Conservation (phyloP, 2,113 vertebrate species). For the Tachysurus fulvidraco region DNA sequence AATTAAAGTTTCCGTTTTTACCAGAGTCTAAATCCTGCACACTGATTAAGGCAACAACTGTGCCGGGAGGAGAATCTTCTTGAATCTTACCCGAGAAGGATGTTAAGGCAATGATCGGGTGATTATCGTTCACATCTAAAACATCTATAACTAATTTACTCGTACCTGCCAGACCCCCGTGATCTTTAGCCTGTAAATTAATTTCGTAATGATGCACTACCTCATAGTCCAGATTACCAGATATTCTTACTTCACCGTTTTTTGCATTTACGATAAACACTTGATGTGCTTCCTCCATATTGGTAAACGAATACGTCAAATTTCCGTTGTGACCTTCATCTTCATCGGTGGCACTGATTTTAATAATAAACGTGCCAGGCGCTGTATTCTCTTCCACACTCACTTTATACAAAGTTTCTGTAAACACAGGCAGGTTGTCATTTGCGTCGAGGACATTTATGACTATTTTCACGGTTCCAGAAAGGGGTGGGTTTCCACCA, state of each 20-base stretch:
- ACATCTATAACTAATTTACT: not conserved
- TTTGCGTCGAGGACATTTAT: slow-evolving; percentile 77
- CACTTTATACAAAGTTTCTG: slow-evolving; percentile 60
- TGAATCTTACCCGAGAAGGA: not conserved
- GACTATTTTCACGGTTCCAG: slow-evolving; percentile 63
- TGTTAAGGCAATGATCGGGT: not conserved
- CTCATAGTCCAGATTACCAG: not conserved
- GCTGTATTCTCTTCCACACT: too few species aligned
- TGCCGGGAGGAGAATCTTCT: not conserved
- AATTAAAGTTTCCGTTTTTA: not conserved
- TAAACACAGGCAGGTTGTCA: slow-evolving; percentile 76
- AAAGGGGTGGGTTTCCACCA: slow-evolving; percentile 65
- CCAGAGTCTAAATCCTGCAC: not conserved
- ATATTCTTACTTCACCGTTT: not conserved
- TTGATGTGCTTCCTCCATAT: not conserved
- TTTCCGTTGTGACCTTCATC: not conserved
- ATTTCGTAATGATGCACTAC: not conserved
- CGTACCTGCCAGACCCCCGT: not conserved
- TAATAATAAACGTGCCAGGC: too few species aligned
- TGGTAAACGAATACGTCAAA: not conserved
- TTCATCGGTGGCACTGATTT: too few species aligned
- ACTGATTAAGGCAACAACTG: not conserved
- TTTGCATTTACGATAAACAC: not conserved
- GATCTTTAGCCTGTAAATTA: not conserved
- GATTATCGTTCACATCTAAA: not conserved